Evolutionary conservation across 2,888 invertebrate genomes (phyloP), one percentile per base, ranked within the genome.

Genomic region (Polydrusus tereticollis): DNA sequence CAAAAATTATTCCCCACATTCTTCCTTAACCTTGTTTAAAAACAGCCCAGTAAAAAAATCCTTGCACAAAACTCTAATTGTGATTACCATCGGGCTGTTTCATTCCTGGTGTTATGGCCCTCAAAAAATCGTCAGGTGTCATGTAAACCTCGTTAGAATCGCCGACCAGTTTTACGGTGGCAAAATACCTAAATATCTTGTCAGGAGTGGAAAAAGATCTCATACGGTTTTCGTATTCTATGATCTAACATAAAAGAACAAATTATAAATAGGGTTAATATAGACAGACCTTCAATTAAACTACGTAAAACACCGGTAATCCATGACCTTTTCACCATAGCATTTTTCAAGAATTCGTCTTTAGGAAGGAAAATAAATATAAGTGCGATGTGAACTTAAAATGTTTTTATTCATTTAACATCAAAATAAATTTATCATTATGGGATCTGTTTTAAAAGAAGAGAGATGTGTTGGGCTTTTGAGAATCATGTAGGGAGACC

Each of bases 161-260:
- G 81, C 87, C 87, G 74, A 89, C 87, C 72, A 97, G 87, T 88
- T 94, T 94, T 79, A 98, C 91, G 20, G 98, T 98, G 50, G 98
- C 98, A 90, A 99, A 99, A 87, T 99, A 99, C 78, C 99, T 93
- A 88, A 99, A 99, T 85, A 99, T 97, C 89, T 99, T 99, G 87
- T 99, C 98, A 59, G 98, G 98, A 41, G 98, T 97, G n/a, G 98
- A 98, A 88, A 93, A 98, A 77, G 94, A 89, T 80, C 98, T 89
- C 88, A 99, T 93, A 83, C 98, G 91, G 87, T 99, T 98, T 87
- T 99, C 98, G 88, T 99, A 99, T 85, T 98, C 97, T 84, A 97
- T 97, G 80, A 99, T 97, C 97, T 98, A 88, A 75, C 18, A 5
- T 8, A 21, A n/a, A 21, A 68, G n/a, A 68, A 47, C 29, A 64